These are phyloP conservation scores for Sialis fuliginosa DNA, from an alignment of 2,888 invertebrate genomes.

Conservation along the genomic window DNA sequence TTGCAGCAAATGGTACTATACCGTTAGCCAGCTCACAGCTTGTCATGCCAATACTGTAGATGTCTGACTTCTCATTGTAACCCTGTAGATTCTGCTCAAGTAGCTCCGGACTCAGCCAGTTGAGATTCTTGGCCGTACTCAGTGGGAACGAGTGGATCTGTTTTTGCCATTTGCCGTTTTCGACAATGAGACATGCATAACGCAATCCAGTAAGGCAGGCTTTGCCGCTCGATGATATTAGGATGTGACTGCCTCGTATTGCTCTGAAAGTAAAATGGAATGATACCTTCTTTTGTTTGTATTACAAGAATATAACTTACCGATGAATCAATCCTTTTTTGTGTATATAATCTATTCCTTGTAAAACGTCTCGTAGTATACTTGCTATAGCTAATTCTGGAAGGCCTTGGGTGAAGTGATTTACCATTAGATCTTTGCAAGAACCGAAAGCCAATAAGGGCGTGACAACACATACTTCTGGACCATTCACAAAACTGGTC, in stretches of 20 bases:
- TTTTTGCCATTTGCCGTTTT: constrained; percentile 49
- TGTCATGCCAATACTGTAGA: constrained; percentile 79
- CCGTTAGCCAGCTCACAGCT: constrained; percentile 83
- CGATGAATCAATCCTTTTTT: constrained; percentile 70
- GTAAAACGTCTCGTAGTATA: constrained; percentile 59
- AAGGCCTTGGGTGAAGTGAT: constrained; percentile 55
- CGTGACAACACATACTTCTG: constrained; percentile 60
- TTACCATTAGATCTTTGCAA: constrained; percentile 57
- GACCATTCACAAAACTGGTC: constrained; percentile 59
- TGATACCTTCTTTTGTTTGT: neutral
- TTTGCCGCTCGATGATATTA: constrained; percentile 52
- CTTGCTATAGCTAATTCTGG: constrained; percentile 67
- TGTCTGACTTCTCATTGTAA: constrained; percentile 77
- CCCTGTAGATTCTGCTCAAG: constrained; percentile 78
- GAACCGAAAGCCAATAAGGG: constrained; percentile 77
- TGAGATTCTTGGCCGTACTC: constrained; percentile 49
- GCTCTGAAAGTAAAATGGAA: constrained; percentile 35
- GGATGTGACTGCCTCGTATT: constrained; percentile 66
- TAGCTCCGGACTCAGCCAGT: constrained; percentile 86
- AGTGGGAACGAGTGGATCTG: constrained; percentile 61
- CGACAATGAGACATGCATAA: constrained; percentile 55
- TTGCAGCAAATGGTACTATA: constrained; percentile 69
- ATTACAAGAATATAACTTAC: constrained; percentile 23
- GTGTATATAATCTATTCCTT: constrained; percentile 72
- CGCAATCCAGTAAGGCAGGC: constrained; percentile 64